Base-by-base conservation (phyloP, 2,113 vertebrate genomes). In the Ceyx cyanopectus region DNA sequence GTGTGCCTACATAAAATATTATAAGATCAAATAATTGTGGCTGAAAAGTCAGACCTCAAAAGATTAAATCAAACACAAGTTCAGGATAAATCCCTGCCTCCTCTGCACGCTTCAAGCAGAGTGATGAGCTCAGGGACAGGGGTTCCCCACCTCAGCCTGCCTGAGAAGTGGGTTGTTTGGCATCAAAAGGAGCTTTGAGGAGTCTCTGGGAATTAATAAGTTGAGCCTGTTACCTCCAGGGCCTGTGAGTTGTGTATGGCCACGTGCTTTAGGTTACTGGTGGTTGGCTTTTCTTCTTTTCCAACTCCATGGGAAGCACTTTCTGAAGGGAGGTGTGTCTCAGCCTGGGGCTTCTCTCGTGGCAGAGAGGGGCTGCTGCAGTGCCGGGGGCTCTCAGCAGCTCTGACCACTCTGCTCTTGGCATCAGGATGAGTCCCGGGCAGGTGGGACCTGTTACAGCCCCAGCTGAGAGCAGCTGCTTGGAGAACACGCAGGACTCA, bases 11-110 rank as follows among this genome's bases (percentile, higher is more conserved):
- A 40, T 60, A 56, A 63, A 91, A 62, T 77, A 56, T 8, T 81
- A 3, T 22, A 23, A 90, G 79, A 91, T 87, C 75, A 90, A 87
- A 85, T 82, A 74, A 74, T 21, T 77, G 90, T 83, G 79, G 63
- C 79, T 78, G 87, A 77, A 83, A 91, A 70, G 74, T 34, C 82
- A 91, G 79, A 60, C 82, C 90, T 91, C 72, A 40, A 32, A 80
- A 85, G 87, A 90, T 30, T 57, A 74, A 95, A 93, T 90, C 51
- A 91, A 58, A n/a, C 10, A 0, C 16, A 17, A 58, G n/a, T 57
- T 70, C 1, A 53, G 85, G 79, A 87, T 50, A 54, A 69, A 87
- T 67, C 70, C 41, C 9, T 29, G 40, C 14, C 40, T 15, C 40
- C n/a, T 23, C 73, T 37, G 21, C 1, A 0, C 29, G 1, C 26